Conservation (phyloP, 1,140 invertebrate genomes). For the Aphaenogaster ashmeadi region DNA sequence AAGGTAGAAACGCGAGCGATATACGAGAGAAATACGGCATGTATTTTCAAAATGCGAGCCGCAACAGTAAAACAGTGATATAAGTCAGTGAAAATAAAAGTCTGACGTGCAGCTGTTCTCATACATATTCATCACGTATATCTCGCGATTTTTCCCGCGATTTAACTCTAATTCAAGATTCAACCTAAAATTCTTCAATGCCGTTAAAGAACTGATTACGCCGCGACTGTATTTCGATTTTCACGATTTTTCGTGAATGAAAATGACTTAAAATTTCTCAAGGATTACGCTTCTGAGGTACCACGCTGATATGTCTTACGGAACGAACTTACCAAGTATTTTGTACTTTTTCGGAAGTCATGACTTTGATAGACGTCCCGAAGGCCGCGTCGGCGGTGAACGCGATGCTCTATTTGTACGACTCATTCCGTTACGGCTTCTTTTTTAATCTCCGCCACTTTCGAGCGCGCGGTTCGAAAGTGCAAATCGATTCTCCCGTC, state of each 20-base stretch:
- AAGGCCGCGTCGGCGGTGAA: constrained; percentile 26
- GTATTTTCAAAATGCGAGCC: not conserved
- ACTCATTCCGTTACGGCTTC: constrained; percentile 42
- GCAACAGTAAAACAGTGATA: constrained; percentile 4
- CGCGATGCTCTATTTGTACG: constrained; percentile 42
- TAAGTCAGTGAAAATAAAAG: not conserved
- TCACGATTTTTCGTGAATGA: not conserved
- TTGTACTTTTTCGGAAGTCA: constrained; percentile 25
- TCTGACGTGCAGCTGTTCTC: not conserved
- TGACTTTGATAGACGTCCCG: constrained; percentile 30
- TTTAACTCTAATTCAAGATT: not conserved
- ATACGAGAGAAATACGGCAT: too few species aligned
- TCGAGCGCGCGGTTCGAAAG: constrained; percentile 47
- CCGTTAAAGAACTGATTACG: not conserved
- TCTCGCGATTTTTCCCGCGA: not conserved
- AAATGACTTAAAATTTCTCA: not conserved
- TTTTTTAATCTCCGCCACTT: constrained; percentile 58
- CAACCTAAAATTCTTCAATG: not conserved
- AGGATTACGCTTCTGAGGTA: not conserved
- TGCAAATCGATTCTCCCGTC: constrained; percentile 68
- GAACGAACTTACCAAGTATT: not conserved
- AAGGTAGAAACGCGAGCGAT: not conserved
- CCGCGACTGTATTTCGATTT: not conserved
- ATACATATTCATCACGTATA: not conserved
- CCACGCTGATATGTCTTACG: not conserved